Evolutionary conservation across 2,797 vertebrate genomes (phyloP), one percentile per base, ranked within the genome.

Genomic region (Cichlasoma orientale): DNA sequence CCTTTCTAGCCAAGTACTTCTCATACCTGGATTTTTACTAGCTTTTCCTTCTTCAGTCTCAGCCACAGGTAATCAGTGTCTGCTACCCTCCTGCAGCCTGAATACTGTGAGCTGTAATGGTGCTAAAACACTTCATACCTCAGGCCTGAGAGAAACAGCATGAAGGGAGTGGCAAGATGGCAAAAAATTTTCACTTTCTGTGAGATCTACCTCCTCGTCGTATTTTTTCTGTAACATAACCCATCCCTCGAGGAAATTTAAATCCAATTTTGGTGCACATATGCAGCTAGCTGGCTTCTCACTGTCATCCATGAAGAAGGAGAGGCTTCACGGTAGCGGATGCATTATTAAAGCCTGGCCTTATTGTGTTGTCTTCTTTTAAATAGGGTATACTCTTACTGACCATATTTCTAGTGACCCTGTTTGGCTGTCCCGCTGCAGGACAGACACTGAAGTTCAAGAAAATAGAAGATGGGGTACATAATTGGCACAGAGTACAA

Each of bases 301-400:
- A 41, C 59, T 78, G 54, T 75, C 75, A 23, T 59, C 27, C 47
- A 68, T 52, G 36, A 84, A 80, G 71, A 79, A 1, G 1, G 53
- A 70, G 73, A 74, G 63, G 71, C 59, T 74, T 77, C 72, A 50
- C 80, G 75, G 79, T 69, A 77, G 80, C 25, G 9, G 74, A 90
- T 92, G 80, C 84, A 94, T 93, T 92, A 91, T 92, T 92, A 83
- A 93, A 89, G 72, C 61, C 33, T 54, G 53, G 72, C 86, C 79
- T 87, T 87, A 82, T 88, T 89, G 75, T 84, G 82, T 81, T 86
- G 77, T 56, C 83, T 74, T 80, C 71, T 83, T 82, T 86, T 86
- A 75, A 82, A 78, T 74, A 71, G 69, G 79, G 54, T 83, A 72
- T 69, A 83, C 54, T 38, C 74, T 86, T 83, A 80, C 19, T 1